Evolutionary conservation across 2,797 vertebrate species (phyloP).

Genomic region (Erethizon dorsatum): DNA sequence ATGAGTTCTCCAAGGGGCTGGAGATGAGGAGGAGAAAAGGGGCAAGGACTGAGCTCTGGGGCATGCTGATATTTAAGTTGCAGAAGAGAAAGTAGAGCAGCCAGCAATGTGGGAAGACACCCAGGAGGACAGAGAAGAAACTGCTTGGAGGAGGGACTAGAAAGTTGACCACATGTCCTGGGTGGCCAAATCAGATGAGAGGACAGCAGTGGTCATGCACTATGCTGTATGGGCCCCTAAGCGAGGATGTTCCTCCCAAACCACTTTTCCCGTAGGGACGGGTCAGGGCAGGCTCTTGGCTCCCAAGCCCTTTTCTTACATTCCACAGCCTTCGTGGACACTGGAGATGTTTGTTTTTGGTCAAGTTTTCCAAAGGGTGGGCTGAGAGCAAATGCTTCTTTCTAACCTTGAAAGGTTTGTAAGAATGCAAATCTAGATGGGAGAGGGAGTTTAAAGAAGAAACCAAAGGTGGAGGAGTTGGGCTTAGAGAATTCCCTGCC

Average conservation of each 20-base stretch:
- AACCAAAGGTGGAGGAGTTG: conserved; percentile 48
- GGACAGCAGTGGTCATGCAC: accelerated
- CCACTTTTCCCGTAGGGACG: conserved; percentile 58
- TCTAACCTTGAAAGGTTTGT: conserved; percentile 77
- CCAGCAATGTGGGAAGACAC: neutral
- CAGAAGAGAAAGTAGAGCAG: neutral
- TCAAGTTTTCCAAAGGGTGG: conserved; percentile 75
- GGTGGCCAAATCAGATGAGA: neutral
- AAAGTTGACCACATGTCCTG: neutral
- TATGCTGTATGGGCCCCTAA: neutral
- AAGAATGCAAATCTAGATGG: conserved; percentile 78
- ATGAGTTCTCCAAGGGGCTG: neutral
- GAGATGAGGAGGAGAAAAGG: neutral
- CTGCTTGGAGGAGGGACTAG: neutral
- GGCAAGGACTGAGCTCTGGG: neutral
- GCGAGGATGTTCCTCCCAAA: neutral
- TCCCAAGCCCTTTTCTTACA: conserved; percentile 15
- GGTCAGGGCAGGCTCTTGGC: conserved; percentile 43
- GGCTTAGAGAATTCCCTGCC: conserved; percentile 3
- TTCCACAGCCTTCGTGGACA: conserved; percentile 69
- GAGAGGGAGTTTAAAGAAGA: conserved; percentile 79
- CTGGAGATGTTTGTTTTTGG: conserved; percentile 80
- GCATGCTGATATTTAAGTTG: neutral
- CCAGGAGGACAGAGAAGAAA: neutral
- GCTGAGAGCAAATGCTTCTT: conserved; percentile 73